Evolutionary conservation across 2,113 vertebrate species (phyloP), one percentile per base, ranked within the genome.

Genomic region (Calypte anna): DNA sequence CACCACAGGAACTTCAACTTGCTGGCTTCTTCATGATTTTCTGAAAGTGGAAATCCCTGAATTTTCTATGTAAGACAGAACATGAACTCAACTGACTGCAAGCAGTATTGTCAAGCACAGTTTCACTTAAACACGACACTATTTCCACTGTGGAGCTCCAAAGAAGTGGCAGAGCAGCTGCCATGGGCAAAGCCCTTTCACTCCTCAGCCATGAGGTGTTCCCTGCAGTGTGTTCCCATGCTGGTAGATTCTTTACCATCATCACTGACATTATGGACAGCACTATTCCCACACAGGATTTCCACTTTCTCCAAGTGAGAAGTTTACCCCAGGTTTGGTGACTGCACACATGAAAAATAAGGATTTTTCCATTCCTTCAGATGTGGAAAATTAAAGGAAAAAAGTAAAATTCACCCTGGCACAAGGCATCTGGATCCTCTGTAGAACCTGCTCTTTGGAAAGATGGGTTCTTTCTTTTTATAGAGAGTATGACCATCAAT

Each of bases 191-290:
- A 36, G 18, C 54, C 12, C 36, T 58, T 82, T 57, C 30, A 16
- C 27, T 79, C 54, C 9, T 44, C 48, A 55, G 11, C 30, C 36
- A 6, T 15, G 18, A 55, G 40, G 40, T 40, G 40, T 40, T 40
- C 40, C 40, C 59, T 73, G n/a, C 0, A 0, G 11, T 12, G 44
- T 2, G 1, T 43, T 68, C 64, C 69, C 14, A 7, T 3, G 1
- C 44, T 1, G 0, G 12, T 1, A 0, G 12, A 31, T 74, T 53
- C 67, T 50, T 66, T 64, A 54, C 55, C 30, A 38, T 38, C 3
- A 0, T 33, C 84, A 27, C 25, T 69, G 58, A 80, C 67, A n/a
- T 93, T 25, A 46, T 5, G 4, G 86, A 66, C 54, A 82, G 30
- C 36, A 53, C 19, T 80, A 58, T 64, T 73, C 70, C 46, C 36